Evolutionary conservation across 2,888 invertebrate species (phyloP).

Genomic region (Mycalesis mineus): DNA sequence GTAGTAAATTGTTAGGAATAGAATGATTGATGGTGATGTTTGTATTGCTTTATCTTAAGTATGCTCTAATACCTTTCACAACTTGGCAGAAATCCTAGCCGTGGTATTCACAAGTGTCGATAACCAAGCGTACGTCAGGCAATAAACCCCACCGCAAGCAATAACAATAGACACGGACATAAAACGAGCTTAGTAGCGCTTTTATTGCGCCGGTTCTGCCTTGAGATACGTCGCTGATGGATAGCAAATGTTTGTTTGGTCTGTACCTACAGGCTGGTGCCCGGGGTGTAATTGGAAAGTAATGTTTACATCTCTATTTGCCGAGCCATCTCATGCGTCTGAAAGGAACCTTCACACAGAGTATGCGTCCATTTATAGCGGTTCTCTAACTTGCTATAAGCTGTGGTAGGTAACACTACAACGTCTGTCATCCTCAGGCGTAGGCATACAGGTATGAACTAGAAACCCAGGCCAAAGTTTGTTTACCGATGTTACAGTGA

Average conservation of each 20-base stretch:
- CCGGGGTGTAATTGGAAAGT: background rate
- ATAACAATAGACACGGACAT: slow-evolving; percentile 22
- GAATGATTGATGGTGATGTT: background rate
- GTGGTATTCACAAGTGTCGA: background rate
- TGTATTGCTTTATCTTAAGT: background rate
- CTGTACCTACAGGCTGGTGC: background rate
- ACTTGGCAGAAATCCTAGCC: background rate
- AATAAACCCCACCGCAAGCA: slow-evolving; percentile 15
- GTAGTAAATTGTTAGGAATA: background rate
- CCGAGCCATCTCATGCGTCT: background rate
- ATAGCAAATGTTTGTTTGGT: slow-evolving; percentile 14
- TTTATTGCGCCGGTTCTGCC: slow-evolving; percentile 16
- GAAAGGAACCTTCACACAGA: background rate
- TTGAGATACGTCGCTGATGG: slow-evolving; percentile 14
- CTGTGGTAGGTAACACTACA: too few relatives aligned
- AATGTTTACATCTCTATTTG: background rate
- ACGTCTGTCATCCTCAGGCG: too few relatives aligned
- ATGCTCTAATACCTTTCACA: background rate
- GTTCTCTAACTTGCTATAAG: too few relatives aligned
- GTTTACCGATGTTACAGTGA: too few relatives aligned
- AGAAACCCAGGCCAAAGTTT: too few relatives aligned
- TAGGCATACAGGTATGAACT: too few relatives aligned
- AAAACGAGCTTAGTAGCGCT: slow-evolving; percentile 19
- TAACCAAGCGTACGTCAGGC: slow-evolving; percentile 2
- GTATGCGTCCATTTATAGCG: background rate